Percentiles rank a stretch among this genome's conserved stretches.
These are phyloP conservation scores for Calliphora vicina DNA, from an alignment of 1,140 invertebrate genomes.

Conservation along the genomic window DNA sequence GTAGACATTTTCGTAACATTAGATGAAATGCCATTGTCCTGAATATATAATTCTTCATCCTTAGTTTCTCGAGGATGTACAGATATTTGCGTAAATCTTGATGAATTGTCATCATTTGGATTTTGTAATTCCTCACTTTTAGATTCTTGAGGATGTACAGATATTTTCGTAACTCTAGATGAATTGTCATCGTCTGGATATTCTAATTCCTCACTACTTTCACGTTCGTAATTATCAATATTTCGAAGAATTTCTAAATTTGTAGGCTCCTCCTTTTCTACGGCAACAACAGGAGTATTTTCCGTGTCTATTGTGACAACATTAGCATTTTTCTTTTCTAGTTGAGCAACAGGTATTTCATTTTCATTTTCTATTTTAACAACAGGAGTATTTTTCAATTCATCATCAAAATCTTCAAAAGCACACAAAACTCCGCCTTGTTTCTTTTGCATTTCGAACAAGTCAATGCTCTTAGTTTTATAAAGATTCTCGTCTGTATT, in stretches of 20 bases:
- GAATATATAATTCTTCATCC: background rate
- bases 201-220: slow-evolving; percentile 38
- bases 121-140: background rate
- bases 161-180: background rate
- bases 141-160: too few species aligned
- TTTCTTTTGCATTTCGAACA: slow-evolving; percentile 47
- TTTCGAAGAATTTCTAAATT: background rate
- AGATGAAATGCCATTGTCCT: background rate
- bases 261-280: background rate
- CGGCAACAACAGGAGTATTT: too few species aligned
- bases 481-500: slow-evolving; percentile 41
- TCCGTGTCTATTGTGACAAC: background rate
- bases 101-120: slow-evolving; percentile 38
- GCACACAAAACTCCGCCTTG: slow-evolving; percentile 41
- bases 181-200: slow-evolving; percentile 35
- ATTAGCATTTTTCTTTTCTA: too few species aligned
- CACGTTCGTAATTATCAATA: background rate
- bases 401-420: slow-evolving; percentile 61
- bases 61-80: slow-evolving; percentile 6
- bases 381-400: slow-evolving; percentile 53
- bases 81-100: too few species aligned
- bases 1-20: too few species aligned
- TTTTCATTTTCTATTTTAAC: slow-evolving; percentile 27
- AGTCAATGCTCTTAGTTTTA: slow-evolving; percentile 60
- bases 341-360: too few species aligned